These are phyloP conservation scores for Colletes collaris DNA, from an alignment of 2,888 invertebrate species.

Conservation along the genomic window DNA sequence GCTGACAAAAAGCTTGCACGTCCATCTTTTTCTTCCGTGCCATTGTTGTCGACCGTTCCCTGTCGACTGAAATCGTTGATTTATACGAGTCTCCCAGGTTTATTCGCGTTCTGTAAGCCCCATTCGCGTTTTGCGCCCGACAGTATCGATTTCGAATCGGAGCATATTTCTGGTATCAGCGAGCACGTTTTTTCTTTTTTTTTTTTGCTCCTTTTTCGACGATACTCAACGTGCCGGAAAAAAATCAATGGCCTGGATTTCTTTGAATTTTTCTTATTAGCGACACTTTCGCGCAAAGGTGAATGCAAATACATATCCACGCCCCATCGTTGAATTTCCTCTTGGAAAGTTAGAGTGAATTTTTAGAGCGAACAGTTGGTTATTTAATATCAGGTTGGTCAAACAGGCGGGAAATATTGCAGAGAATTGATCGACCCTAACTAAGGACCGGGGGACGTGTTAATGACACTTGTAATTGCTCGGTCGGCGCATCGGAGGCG, in stretches of 20 bases:
- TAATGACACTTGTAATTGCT: too few species aligned
- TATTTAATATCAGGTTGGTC: too few species aligned
- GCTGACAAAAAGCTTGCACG: too few species aligned
- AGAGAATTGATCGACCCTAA: too few species aligned
- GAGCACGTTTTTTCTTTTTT: background rate
- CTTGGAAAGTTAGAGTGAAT: too few species aligned
- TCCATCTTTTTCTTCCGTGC: background rate
- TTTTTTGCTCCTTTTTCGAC: background rate
- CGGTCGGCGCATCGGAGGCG: too few species aligned
- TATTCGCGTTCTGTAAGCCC: conserved; percentile 3
- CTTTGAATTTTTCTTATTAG: conserved; percentile 6
- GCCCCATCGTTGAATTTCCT: too few species aligned
- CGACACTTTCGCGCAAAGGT: background rate
- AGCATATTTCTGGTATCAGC: conserved; percentile 13
- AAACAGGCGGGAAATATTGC: too few species aligned
- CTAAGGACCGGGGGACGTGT: too few species aligned
- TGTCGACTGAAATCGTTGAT: background rate
- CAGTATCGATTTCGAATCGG: conserved; percentile 11
- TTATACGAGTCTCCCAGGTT: background rate
- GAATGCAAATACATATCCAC: too few species aligned
- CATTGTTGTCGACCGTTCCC: background rate
- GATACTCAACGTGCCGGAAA: background rate
- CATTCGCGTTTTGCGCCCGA: conserved; percentile 1
- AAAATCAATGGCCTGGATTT: background rate
- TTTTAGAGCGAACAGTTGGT: too few species aligned